Base-by-base conservation (phyloP, 2,113 vertebrate genomes). In the Sciurus niger region DNA sequence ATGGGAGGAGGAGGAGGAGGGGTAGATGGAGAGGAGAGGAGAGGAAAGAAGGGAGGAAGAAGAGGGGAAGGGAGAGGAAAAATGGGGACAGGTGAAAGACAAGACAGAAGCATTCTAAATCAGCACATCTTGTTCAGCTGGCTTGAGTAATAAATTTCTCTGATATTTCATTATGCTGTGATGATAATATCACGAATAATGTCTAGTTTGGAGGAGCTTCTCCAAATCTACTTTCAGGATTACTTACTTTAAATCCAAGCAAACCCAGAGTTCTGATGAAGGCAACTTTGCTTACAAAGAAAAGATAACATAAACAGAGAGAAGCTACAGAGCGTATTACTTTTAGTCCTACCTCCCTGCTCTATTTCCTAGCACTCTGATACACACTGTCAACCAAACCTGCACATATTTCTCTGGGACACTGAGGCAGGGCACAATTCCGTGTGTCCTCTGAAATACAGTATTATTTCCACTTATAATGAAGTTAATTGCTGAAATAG, bases 401-500 rank as follows among this genome's bases (percentile, higher is more conserved):
- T 65, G 16, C 24, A 25, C 53, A 3, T 20, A 77, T 78, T 58
- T 89, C 14, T 88, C 51, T 73, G 40, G 20, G 18, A 37, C 17
- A n/a, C 7, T 2, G 40, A 93, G 55, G 25, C 8, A 68, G 55
- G 25, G 22, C 25, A 34, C 63, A 79, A 63, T 68, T 79, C 40
- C 80, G 34, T 48, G 7, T 74, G 6, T 89, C 30, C 86, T 82
- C 83, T 90, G 65, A 74, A 83, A 34, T 16, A 43, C 30, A 93
- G 4, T 74, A 84, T 91, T 91, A 77, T 77, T 93, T 48, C 43
- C 55, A 83, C 40, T 43, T 73, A 82, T 73, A 89, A 88, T 51
- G 79, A 86, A 96, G 58, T 78, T 91, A 95, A 94, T 74, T 84
- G 73, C 93, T 91, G 73, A 96, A 94, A 89, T 82, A 93, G 91